Base-by-base conservation (phyloP, 2,888 invertebrate genomes). In the Plagodis pulveraria region DNA sequence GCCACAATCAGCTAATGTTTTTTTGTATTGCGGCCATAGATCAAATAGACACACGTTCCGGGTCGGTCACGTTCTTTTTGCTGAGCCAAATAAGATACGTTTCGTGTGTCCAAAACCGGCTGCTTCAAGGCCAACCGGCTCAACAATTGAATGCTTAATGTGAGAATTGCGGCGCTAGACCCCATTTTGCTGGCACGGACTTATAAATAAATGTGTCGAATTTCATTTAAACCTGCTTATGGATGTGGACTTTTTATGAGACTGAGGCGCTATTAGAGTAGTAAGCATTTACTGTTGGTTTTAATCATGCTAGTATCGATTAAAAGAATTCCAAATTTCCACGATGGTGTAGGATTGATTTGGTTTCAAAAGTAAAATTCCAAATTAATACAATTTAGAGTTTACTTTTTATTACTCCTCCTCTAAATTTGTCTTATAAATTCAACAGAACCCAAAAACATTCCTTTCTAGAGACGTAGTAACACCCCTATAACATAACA, bases 1-100 rank as follows among this genome's bases (percentile, higher is more conserved):
- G 36, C 42, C 40, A 41, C 43, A 43, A 49, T 43, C 11, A 47
- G 43, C 45, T 51, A 60, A 56, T 55, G 51, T 58, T 64, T 59
- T n/a, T 62, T 57, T 47, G 32, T 49, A 34, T 57, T 70, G 53
- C 60, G 52, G 53, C 56, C 54, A 63, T 60, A 56, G 52, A 61
- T 61, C 60, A 56, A 55, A 56, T 49, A 56, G 59, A 69, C 73
- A 76, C 79, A 78, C 77, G 80, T 76, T 67, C 66, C 63, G 67
- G 65, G 61, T 65, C 69, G 71, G 76, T 83, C 81, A 83, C 84
- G 86, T 77, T 72, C 72, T 77, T 80, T 80, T 81, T 76, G 82
- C 81, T 75, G 74, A 74, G 77, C 81, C 80, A 79, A 84, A 81
- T 80, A 77, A 80, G 83, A 81, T 79, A 76, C 77, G 77, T 80